A percentile compares a stretch with the other conserved stretches of the same genome.
Evolutionary conservation across 2,113 vertebrate species (phyloP).

Genomic region (Cyanoramphus novaezelandiae): DNA sequence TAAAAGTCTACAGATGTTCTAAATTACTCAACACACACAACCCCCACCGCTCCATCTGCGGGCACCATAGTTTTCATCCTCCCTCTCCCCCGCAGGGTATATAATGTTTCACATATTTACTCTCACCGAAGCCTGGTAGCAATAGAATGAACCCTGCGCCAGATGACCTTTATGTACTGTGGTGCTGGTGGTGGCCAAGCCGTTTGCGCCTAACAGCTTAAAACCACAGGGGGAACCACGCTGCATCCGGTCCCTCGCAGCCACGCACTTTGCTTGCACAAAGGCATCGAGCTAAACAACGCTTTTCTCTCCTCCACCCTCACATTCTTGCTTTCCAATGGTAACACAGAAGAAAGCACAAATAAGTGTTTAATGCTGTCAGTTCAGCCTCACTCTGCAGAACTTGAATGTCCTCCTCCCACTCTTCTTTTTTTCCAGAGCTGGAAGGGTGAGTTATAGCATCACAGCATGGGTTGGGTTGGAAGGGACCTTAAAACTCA

Average conservation of each 20-base stretch:
- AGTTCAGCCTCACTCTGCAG: not conserved
- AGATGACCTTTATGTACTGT: not conserved
- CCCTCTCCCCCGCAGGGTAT: not conserved
- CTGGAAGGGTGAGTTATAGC: not conserved
- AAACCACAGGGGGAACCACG: not conserved
- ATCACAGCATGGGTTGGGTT: not conserved
- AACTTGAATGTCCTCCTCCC: not conserved
- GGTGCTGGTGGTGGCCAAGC: not conserved
- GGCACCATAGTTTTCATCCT: not conserved
- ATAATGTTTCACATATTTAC: not conserved
- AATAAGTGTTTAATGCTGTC: not conserved
- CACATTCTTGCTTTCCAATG: not conserved
- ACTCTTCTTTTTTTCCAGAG: not conserved
- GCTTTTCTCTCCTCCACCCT: not conserved
- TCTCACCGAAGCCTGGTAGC: not conserved
- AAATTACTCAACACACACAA: conserved; percentile 18
- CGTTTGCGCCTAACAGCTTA: not conserved
- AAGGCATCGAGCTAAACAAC: not conserved
- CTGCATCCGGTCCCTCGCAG: accelerated
- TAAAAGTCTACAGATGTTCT: conserved; percentile 36
- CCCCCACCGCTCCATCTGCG: not conserved
- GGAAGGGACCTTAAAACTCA: not conserved
- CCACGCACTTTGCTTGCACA: not conserved
- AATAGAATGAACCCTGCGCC: not conserved
- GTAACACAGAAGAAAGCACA: not conserved